Evolutionary conservation across 1,140 invertebrate genomes (phyloP), one percentile per base, ranked within the genome.

Genomic region (Zaprionus kolodkinae): DNA sequence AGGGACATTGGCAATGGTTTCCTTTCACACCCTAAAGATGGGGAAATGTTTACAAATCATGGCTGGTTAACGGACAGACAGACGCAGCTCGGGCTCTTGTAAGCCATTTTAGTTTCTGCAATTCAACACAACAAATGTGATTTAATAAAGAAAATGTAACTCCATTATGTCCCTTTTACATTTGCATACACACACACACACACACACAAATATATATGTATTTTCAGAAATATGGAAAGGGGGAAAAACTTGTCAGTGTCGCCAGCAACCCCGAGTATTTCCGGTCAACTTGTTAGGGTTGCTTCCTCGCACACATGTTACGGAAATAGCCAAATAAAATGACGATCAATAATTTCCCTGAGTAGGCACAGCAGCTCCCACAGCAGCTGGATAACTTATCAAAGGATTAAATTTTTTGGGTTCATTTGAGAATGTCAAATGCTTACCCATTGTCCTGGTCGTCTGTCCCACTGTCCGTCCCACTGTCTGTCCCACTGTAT

Each of bases 91-190:
- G n/a, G 13, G 13, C 4, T 1, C 45, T 30, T 55, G 65, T 45
- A 45, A 48, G 43, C 35, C 33, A 67, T 69, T 62, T 70, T 77
- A 63, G 70, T 65, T 84, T 67, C 72, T 66, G 56, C 79, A 85
- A 87, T 82, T 80, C 88, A 78, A 80, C 80, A 88, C 80, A 88
- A 73, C 85, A 88, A 81, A 88, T 83, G 78, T 78, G 79, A 79
- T 79, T 82, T 82, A 87, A 87, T 87, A 87, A 77, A 82, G 70
- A 75, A 81, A 88, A 83, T 86, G 68, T 80, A 76, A 88, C 62
- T 75, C 77, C 40, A 78, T 80, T 80, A 72, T 66, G 66, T 45
- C 71, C 48, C 52, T 61, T 52, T 78, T 66, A 72, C 72, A 77
- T 81, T 81, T 78, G 71, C 72, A 88, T 81, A 71, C 45, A 48